Conservation (phyloP, 2,797 vertebrate species). For the Discoglossus pictus region DNA sequence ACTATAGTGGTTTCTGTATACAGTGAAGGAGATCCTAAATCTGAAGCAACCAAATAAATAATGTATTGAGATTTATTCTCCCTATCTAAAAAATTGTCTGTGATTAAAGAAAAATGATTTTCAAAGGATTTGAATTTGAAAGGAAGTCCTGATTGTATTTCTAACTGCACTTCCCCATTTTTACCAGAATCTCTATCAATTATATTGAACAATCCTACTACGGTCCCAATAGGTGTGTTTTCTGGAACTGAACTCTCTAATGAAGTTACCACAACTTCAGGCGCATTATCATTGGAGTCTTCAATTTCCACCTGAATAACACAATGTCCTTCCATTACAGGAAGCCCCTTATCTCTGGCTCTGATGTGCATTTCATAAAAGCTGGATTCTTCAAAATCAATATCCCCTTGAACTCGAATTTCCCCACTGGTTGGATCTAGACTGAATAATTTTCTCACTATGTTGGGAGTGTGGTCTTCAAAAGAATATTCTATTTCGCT, state of each 20-base stretch:
- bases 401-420: slow-evolving; percentile 79
- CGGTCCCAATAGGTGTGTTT: slow-evolving; percentile 79
- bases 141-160: slow-evolving; percentile 78
- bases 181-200: slow-evolving; percentile 84
- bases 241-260: slow-evolving; percentile 83
- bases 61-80: slow-evolving; percentile 80
- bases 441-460: slow-evolving; percentile 74
- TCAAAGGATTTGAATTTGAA: slow-evolving; percentile 84
- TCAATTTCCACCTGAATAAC: slow-evolving; percentile 87
- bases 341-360: slow-evolving; percentile 86
- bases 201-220: slow-evolving; percentile 86
- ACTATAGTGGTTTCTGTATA: slow-evolving; percentile 78
- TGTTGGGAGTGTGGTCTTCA: slow-evolving; percentile 85
- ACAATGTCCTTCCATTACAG: slow-evolving; percentile 92
- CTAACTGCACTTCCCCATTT: slow-evolving; percentile 83
- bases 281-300: slow-evolving; percentile 90
- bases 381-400: slow-evolving; percentile 87
- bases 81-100: slow-evolving; percentile 79
- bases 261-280: slow-evolving; percentile 86
- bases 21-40: slow-evolving; percentile 84
- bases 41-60: slow-evolving; percentile 81
- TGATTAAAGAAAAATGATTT: slow-evolving; percentile 87
- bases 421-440: slow-evolving; percentile 84
- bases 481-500: slow-evolving; percentile 86
- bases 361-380: slow-evolving; percentile 87